Conservation (phyloP, 2,888 invertebrate species). For the Apodemia mormo region DNA sequence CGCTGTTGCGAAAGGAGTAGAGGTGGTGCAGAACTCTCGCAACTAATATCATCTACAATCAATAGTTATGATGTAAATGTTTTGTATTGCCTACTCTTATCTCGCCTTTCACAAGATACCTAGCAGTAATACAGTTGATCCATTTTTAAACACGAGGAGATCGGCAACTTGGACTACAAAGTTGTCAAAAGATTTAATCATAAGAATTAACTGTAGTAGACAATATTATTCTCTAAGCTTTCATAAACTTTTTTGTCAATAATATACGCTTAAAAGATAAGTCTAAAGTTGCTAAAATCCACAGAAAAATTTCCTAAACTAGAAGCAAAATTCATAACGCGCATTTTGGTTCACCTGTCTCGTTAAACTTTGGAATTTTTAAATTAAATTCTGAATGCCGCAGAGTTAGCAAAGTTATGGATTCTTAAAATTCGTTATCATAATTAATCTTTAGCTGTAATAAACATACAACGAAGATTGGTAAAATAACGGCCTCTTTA, state of each 20-base stretch:
- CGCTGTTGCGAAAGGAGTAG: too few species aligned
- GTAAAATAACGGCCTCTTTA: conserved; percentile 39
- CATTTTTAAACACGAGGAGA: too few species aligned
- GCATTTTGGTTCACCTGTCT: conserved; percentile 78
- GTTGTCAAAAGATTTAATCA: too few species aligned
- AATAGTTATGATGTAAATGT: too few species aligned
- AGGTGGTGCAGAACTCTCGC: too few species aligned
- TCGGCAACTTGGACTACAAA: too few species aligned
- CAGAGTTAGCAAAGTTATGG: conserved; percentile 70
- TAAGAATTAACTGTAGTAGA: too few species aligned
- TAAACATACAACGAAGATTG: conserved; percentile 62
- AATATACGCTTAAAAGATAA: not conserved
- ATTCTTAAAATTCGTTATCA: conserved; percentile 75
- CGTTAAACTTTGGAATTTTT: conserved; percentile 79
- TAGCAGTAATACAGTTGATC: too few species aligned
- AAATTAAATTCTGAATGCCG: conserved; percentile 78
- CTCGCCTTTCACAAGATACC: too few species aligned
- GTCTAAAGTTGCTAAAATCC: conserved; percentile 50
- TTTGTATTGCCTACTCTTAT: too few species aligned
- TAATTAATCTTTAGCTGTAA: conserved; percentile 75
- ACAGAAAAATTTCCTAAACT: conserved; percentile 74
- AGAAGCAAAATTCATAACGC: conserved; percentile 76
- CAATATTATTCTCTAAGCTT: not conserved
- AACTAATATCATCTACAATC: too few species aligned
- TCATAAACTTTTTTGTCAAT: not conserved